A percentile compares a stretch with the other conserved stretches of the same genome.
Evolutionary conservation across 1,140 invertebrate genomes (phyloP).

Genomic region (Drosophila melanica): DNA sequence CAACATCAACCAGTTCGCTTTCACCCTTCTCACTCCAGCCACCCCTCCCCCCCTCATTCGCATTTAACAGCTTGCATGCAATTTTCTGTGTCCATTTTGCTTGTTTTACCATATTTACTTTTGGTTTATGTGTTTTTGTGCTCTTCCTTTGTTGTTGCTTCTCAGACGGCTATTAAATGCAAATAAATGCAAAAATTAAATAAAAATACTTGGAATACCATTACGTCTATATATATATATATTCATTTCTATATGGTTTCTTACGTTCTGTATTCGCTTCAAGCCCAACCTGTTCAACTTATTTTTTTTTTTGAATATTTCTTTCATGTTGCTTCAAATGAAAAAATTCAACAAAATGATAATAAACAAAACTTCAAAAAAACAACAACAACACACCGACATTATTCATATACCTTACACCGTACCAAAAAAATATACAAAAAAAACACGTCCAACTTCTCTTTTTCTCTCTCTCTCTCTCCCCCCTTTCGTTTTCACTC

Average conservation of each 20-base stretch:
- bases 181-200: constrained; percentile 80
- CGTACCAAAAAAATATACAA: constrained; percentile 4
- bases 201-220: constrained; percentile 73
- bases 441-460: constrained; percentile 28
- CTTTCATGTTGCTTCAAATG: constrained; percentile 64
- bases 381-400: constrained; percentile 41
- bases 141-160: constrained; percentile 28
- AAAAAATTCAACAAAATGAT: constrained; percentile 42
- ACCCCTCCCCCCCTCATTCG: background rate
- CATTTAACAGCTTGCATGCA: constrained; percentile 56
- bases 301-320: constrained; percentile 64
- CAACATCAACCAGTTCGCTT: background rate
- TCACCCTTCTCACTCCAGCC: no score
- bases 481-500: constrained; percentile 5
- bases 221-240: constrained; percentile 57
- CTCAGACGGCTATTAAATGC: constrained; percentile 61
- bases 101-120: constrained; percentile 41
- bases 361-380: constrained; percentile 32
- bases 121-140: constrained; percentile 14
- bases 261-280: constrained; percentile 21
- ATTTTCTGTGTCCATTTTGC: constrained; percentile 52
- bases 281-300: constrained; percentile 32
- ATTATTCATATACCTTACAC: constrained; percentile 59
- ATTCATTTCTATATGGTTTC: constrained; percentile 60
- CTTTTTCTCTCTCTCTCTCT: constrained; percentile 33